phyloP scores from a whole-genome alignment of 64 coral and sea anemone species.

The Montipora cactus region DNA sequence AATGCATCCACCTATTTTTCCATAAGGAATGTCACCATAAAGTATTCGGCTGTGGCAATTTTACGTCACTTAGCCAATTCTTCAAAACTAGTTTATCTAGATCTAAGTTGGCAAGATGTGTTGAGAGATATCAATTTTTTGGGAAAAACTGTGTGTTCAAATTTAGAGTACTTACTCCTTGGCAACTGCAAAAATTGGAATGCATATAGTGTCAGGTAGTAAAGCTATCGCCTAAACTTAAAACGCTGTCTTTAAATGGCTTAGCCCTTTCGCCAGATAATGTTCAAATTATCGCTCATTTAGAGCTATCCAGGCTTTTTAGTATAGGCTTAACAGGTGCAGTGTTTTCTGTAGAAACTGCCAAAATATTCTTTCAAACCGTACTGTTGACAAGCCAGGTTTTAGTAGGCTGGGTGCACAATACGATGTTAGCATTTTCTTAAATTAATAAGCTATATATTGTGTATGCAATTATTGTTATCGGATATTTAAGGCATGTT shows the following conservation, averaged over 20 bases:
- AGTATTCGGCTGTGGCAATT: constrained; percentile 11
- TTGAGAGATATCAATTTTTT: constrained; percentile 40
- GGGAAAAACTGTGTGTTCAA: constrained; percentile 10
- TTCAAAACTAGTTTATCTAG: constrained; percentile 52
- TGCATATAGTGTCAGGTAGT: constrained; percentile 37
- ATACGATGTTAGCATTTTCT: constrained; percentile 38
- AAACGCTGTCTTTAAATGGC: constrained; percentile 51
- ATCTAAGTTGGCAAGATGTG: constrained; percentile 36
- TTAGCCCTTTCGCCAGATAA: constrained; percentile 10
- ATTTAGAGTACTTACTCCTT: constrained; percentile 48
- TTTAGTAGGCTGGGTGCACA: constrained; percentile 40
- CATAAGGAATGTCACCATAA: constrained; percentile 28
- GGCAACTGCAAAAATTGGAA: constrained; percentile 59
- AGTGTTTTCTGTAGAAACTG: constrained; percentile 18
- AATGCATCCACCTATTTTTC: constrained; percentile 45
- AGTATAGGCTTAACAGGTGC: constrained; percentile 15
- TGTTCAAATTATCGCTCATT: constrained; percentile 28
- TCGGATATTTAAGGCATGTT: neutral
- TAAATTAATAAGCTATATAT: neutral
- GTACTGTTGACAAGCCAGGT: constrained; percentile 1
- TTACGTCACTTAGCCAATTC: constrained; percentile 49
- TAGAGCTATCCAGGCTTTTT: constrained; percentile 33
- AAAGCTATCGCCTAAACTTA: constrained; percentile 12
- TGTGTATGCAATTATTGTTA: constrained; percentile 3
- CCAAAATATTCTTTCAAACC: constrained; percentile 30